Conservation (phyloP, 2,888 invertebrate species). For the Rosalia funebris region DNA sequence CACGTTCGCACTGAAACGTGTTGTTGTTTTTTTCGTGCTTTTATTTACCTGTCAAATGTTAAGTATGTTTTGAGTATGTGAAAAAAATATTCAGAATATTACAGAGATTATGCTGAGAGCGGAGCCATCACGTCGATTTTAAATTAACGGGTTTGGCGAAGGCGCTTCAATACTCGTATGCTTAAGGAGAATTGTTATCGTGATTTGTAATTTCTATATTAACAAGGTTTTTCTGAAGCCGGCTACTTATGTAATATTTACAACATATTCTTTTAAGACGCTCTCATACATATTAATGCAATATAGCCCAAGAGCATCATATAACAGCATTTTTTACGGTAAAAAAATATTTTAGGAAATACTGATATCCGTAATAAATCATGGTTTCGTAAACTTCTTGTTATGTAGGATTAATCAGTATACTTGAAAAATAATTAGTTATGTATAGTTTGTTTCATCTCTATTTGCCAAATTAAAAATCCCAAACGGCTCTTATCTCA, state of each 20-base stretch:
- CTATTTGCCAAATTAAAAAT: too few relatives aligned
- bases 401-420: too few relatives aligned
- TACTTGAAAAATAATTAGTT: too few relatives aligned
- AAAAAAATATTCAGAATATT: constrained; percentile 7
- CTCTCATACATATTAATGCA: not conserved
- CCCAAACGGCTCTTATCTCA: too few relatives aligned
- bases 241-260: not conserved
- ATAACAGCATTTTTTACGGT: too few relatives aligned
- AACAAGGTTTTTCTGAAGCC: not conserved
- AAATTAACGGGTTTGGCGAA: constrained; percentile 18
- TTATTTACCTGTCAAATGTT: constrained; percentile 21
- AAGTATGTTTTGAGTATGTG: constrained; percentile 17
- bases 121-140: constrained; percentile 7
- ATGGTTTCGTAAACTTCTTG: too few relatives aligned
- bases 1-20: constrained; percentile 22
- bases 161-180: constrained; percentile 1
- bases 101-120: constrained; percentile 4
- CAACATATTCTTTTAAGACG: not conserved
- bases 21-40: constrained; percentile 9
- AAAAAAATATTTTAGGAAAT: too few relatives aligned
- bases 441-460: too few relatives aligned
- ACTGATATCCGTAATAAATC: too few relatives aligned
- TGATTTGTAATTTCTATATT: constrained; percentile 14
- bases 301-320: too few relatives aligned
- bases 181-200: constrained; percentile 13